These are phyloP conservation scores for Protodeltote pygarga DNA, from an alignment of 2,888 invertebrate genomes.

Conservation along the genomic window DNA sequence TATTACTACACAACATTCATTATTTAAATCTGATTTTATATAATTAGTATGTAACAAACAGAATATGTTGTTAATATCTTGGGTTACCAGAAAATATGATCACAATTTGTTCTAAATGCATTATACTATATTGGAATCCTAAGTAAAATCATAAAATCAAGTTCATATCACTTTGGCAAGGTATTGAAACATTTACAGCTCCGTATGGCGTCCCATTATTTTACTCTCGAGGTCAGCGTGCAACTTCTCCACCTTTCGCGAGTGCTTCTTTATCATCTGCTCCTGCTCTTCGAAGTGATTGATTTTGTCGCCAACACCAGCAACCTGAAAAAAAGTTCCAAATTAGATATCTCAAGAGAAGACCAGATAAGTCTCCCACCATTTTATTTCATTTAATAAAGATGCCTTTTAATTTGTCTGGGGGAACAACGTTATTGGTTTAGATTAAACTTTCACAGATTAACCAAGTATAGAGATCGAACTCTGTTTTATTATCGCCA, in stretches of 20 bases:
- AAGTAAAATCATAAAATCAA: slow-evolving; percentile 6
- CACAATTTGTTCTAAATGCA: slow-evolving; percentile 38
- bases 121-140: slow-evolving; percentile 7
- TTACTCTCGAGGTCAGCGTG: slow-evolving; percentile 92
- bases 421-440: no score
- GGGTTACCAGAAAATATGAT: slow-evolving; percentile 20
- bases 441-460: no score
- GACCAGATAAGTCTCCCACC: not conserved
- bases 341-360: not conserved
- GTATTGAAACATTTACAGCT: slow-evolving; percentile 86
- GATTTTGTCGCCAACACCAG: slow-evolving; percentile 88
- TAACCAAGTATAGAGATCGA: no score
- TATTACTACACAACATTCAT: slow-evolving; percentile 15
- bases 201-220: slow-evolving; percentile 92
- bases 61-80: slow-evolving; percentile 1
- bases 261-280: slow-evolving; percentile 93
- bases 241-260: slow-evolving; percentile 94
- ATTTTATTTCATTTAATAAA: not conserved
- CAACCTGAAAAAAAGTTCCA: slow-evolving; percentile 74
- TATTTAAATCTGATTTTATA: slow-evolving; percentile 18
- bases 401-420: no score
- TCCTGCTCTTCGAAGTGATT: slow-evolving; percentile 89
- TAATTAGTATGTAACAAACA: slow-evolving; percentile 10
- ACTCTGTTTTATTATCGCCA: no score
- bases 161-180: slow-evolving; percentile 33